A percentile compares a stretch with the other conserved stretches of the same genome.
These are phyloP conservation scores for Kradibia gibbosae DNA, from an alignment of 1,140 invertebrate genomes.

Conservation along the genomic window DNA sequence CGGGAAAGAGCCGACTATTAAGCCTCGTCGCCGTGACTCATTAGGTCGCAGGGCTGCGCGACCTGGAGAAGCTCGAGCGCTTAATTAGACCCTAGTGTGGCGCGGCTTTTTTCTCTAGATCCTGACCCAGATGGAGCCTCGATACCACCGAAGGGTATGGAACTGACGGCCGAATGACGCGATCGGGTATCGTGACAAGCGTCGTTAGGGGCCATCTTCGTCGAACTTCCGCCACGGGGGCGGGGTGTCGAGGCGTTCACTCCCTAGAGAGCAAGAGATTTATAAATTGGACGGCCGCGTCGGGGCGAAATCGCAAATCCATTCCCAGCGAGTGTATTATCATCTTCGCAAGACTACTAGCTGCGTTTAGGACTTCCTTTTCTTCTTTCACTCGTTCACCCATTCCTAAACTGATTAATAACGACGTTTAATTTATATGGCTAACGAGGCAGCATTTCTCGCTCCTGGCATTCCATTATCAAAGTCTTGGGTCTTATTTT, in stretches of 20 bases:
- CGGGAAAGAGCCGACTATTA: not conserved
- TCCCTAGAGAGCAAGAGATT: not conserved
- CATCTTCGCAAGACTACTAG: too few species aligned
- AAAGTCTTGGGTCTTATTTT: not conserved
- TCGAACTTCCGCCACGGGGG: not conserved
- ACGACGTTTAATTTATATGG: not conserved
- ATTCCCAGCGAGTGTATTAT: not conserved
- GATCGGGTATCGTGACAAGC: not conserved
- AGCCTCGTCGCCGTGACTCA: not conserved
- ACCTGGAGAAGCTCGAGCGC: slow-evolving; percentile 1
- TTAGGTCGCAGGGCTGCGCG: slow-evolving; percentile 47
- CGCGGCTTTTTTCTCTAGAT: too few species aligned
- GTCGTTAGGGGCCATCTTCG: not conserved
- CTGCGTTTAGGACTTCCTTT: too few species aligned
- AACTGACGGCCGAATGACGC: not conserved
- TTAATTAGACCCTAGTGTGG: slow-evolving; percentile 33
- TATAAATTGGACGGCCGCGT: not conserved
- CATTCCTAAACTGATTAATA: not conserved
- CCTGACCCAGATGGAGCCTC: too few species aligned
- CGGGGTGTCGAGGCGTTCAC: not conserved
- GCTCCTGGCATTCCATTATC: not conserved
- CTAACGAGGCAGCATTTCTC: not conserved
- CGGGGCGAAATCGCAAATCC: not conserved
- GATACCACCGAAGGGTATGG: too few species aligned
- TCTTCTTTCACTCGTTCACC: too few species aligned